Base-by-base conservation (phyloP, 2,797 vertebrate species). In the Odontamblyopus lacepedii region DNA sequence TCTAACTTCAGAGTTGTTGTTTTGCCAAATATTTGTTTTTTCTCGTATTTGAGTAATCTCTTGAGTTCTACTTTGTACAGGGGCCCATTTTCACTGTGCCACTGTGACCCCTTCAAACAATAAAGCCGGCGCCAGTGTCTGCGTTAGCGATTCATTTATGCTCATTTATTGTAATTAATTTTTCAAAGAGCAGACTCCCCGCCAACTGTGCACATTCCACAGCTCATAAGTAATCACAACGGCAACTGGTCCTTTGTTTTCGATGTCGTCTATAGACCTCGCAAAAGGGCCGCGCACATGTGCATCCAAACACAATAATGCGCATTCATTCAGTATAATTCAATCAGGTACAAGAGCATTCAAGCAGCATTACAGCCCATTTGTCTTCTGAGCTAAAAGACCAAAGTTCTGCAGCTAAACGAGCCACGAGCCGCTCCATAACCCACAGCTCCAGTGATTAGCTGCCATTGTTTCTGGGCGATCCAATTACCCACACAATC, bases 401-500 rank as follows among this genome's bases (percentile, higher is more conserved):
- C 3, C n/a, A n/a, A 44, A 44, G 35, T 23, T 44, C 35, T 15
- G n/a, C 38, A 15, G 63, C 63, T 12, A 16, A 66, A 19, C 26
- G 35, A 29, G 41, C 64, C 44, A 51, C 23, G 26, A 15, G 15
- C 16, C 7, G 41, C 41, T 66, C 64, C 6, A 18, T 29, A 50
- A 51, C 18, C 15, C 41, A 19, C 35, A 13, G 41, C 35, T 5
- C 9, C 26, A 51, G 61, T 66, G 64, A 29, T 50, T 66, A 66
- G 26, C 38, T 16, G 64, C 23, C 16, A 51, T 29, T 66, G 64
- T 66, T 66, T 64, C 64, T 51, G 44, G 44, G 26, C 44, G 27
- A 64, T 64, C 44, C 64, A 66, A 66, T 66, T 66, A 51, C 64
- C 41, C 64, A 18, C 44, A 50, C 41, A 66, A 66, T 66, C 44